phyloP scores from a whole-genome alignment of 2,113 vertebrate genomes.

The Gambusia holbrooki region DNA sequence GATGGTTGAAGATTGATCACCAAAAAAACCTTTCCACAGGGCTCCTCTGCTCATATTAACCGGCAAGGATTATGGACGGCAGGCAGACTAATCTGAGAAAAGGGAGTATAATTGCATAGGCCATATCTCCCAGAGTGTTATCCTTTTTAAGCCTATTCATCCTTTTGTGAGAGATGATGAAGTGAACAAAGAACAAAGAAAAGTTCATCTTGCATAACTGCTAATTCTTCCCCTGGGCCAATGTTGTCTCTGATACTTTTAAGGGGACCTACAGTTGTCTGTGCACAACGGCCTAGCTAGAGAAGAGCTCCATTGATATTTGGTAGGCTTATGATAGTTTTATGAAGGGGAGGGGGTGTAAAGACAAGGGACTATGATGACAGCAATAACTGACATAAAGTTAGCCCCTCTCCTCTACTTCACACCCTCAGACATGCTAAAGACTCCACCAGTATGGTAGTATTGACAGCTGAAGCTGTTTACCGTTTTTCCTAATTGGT shows the following conservation, averaged over 20 bases:
- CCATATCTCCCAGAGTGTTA: constrained; percentile 50
- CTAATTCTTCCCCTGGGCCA: constrained; percentile 38
- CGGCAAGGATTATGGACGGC: constrained; percentile 61
- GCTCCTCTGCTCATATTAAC: constrained; percentile 60
- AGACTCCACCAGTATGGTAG: constrained; percentile 13
- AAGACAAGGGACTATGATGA: not conserved
- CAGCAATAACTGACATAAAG: constrained; percentile 22
- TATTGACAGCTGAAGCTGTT: constrained; percentile 47
- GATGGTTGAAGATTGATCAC: constrained; percentile 80
- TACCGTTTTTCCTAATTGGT: constrained; percentile 54
- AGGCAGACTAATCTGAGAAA: constrained; percentile 61
- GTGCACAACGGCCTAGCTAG: constrained; percentile 15
- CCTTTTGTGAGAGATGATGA: constrained; percentile 52
- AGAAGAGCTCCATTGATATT: constrained; percentile 9
- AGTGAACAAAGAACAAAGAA: constrained; percentile 32
- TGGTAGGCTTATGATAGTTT: not conserved
- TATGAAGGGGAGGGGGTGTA: not conserved
- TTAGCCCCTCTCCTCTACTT: not conserved
- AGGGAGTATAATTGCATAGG: constrained; percentile 61
- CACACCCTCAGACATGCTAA: not conserved
- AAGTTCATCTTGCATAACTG: constrained; percentile 39
- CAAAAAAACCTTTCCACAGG: constrained; percentile 50
- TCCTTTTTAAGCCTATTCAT: constrained; percentile 53
- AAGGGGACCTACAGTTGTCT: constrained; percentile 21
- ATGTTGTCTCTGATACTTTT: constrained; percentile 35